Evolutionary conservation across 2,888 invertebrate species (phyloP).

Genomic region (Formica aserva): DNA sequence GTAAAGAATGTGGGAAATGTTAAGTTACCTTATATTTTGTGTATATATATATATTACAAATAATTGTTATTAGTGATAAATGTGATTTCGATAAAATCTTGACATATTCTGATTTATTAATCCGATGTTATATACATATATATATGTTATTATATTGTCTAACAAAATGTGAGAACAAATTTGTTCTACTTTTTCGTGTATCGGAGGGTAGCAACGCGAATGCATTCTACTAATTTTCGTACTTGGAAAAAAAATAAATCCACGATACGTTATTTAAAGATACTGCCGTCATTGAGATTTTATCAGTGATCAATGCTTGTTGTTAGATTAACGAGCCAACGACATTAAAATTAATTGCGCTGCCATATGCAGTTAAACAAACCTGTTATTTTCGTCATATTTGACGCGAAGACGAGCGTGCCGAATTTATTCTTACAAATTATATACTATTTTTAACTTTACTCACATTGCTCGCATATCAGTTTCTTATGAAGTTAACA

Average conservation of each 20-base stretch:
- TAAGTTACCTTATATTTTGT: slow-evolving; percentile 62
- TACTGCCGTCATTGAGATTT: slow-evolving; percentile 36
- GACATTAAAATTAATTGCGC: slow-evolving; percentile 15
- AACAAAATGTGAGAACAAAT: slow-evolving; percentile 31
- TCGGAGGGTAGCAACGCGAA: not conserved
- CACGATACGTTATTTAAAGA: slow-evolving; percentile 22
- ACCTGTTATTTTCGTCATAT: slow-evolving; percentile 3
- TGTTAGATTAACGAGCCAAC: not conserved
- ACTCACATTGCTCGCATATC: not conserved
- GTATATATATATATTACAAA: slow-evolving; percentile 36
- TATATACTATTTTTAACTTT: slow-evolving; percentile 12
- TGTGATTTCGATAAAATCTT: slow-evolving; percentile 50
- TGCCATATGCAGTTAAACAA: slow-evolving; percentile 11
- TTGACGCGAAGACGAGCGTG: not conserved
- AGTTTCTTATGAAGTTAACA: not conserved
- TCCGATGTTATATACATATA: slow-evolving; percentile 52
- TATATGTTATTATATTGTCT: slow-evolving; percentile 31
- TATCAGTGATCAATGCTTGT: slow-evolving; percentile 11
- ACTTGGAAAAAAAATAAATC: not conserved
- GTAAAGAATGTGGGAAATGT: slow-evolving; percentile 30
- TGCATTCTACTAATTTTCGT: not conserved
- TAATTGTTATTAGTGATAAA: slow-evolving; percentile 45
- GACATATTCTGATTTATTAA: slow-evolving; percentile 59
- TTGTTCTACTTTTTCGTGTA: slow-evolving; percentile 8
- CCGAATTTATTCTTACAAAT: slow-evolving; percentile 21